phyloP scores from a whole-genome alignment of 1,140 invertebrate genomes.

The Papilio dardanus region DNA sequence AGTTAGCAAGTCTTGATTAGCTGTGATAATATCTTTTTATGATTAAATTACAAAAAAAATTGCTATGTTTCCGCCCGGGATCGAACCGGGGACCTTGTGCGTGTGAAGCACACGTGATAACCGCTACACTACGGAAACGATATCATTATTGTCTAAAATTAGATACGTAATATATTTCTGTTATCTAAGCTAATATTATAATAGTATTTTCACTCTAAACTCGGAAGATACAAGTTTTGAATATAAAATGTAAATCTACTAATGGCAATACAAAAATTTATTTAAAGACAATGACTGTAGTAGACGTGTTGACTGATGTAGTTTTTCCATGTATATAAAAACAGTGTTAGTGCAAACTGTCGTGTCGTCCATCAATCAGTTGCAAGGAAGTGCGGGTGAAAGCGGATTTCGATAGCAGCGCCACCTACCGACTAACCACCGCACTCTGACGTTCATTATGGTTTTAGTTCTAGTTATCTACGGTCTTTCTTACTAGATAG shows the following conservation, averaged over 20 bases:
- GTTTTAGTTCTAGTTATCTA: not conserved
- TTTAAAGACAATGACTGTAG: not conserved
- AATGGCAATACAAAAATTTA: not conserved
- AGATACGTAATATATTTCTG: not conserved
- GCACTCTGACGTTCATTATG: not conserved
- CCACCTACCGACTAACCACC: not conserved
- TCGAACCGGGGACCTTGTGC: slow-evolving; percentile 34
- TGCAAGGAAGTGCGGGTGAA: slow-evolving; percentile 58
- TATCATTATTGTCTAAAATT: not conserved
- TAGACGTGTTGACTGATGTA: not conserved
- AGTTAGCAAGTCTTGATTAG: no score
- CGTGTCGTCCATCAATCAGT: slow-evolving; percentile 42
- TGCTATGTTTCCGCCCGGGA: slow-evolving; percentile 35
- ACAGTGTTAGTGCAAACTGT: slow-evolving; percentile 45
- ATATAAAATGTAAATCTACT: not conserved
- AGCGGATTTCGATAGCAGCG: slow-evolving; percentile 44
- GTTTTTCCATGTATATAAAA: slow-evolving; percentile 21
- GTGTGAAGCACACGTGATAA: slow-evolving; percentile 24
- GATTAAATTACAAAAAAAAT: no score
- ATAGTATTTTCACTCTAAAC: not conserved
- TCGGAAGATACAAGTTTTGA: not conserved
- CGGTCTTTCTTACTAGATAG: not conserved
- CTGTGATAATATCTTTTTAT: no score
- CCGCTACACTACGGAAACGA: slow-evolving; percentile 23
- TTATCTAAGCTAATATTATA: not conserved